These are phyloP conservation scores for Paratilapia polleni DNA, from an alignment of 2,113 vertebrate genomes.

Conservation along the genomic window DNA sequence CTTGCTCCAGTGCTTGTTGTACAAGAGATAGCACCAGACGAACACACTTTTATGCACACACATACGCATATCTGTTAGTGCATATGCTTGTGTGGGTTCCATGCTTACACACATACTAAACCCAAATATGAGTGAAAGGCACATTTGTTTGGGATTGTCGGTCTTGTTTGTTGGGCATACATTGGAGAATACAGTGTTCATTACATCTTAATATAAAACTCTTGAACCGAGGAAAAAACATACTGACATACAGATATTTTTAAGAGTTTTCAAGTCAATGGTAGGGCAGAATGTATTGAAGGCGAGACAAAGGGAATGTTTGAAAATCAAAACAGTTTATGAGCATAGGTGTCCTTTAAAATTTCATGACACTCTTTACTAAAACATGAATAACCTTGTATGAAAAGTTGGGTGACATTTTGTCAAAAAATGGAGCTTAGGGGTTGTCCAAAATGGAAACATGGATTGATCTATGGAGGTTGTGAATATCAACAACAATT, in stretches of 20 bases:
- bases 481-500: background rate
- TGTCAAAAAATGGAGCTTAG: background rate
- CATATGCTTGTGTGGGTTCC: slow-evolving; percentile 10
- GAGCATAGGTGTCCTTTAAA: background rate
- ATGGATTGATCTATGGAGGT: background rate
- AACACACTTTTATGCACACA: slow-evolving; percentile 45
- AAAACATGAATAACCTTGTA: background rate
- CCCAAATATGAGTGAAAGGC: slow-evolving; percentile 36
- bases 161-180: slow-evolving; percentile 15
- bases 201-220: slow-evolving; percentile 40
- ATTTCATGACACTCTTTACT: background rate
- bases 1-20: slow-evolving; percentile 82
- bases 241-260: background rate
- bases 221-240: slow-evolving; percentile 3
- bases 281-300: background rate
- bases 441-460: background rate
- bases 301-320: background rate
- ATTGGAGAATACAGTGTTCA: slow-evolving; percentile 26
- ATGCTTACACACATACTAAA: slow-evolving; percentile 43
- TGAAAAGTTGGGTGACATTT: background rate
- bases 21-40: slow-evolving; percentile 74
- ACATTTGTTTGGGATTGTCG: slow-evolving; percentile 38
- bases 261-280: background rate
- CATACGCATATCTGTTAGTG: slow-evolving; percentile 6
- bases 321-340: background rate